These are phyloP conservation scores for Amphipyra berbera DNA, from an alignment of 2,888 invertebrate genomes.

Conservation along the genomic window DNA sequence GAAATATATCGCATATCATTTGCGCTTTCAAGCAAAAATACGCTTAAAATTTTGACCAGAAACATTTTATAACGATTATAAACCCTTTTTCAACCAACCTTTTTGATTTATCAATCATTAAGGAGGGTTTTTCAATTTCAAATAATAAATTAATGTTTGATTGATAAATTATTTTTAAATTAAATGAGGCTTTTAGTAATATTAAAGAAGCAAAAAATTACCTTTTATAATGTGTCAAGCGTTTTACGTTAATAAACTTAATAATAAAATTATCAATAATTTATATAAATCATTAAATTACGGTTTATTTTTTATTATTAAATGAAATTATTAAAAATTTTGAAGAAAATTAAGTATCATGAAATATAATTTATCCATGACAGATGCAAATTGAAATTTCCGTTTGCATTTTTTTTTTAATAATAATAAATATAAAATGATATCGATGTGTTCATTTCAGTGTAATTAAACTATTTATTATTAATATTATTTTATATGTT, in stretches of 20 bases:
- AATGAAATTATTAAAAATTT: too few species aligned
- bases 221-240: too few species aligned
- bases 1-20: constrained; percentile 7
- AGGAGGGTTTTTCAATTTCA: not conserved
- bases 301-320: too few species aligned
- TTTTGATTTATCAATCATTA: constrained; percentile 10
- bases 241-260: too few species aligned
- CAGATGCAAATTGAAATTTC: constrained; percentile 5
- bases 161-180: constrained; percentile 10
- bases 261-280: too few species aligned
- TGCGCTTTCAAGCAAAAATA: constrained; percentile 19
- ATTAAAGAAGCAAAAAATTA: not conserved
- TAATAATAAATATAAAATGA: constrained; percentile 27
- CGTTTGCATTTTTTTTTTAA: constrained; percentile 9
- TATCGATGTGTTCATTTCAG: constrained; percentile 60
- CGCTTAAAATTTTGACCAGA: constrained; percentile 18
- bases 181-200: constrained; percentile 42
- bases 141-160: constrained; percentile 2
- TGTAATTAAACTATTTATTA: constrained; percentile 62
- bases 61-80: not conserved
- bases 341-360: too few species aligned
- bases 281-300: too few species aligned
- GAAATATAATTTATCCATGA: constrained; percentile 45
- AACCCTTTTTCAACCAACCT: constrained; percentile 8
- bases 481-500: constrained; percentile 57